Conservation (phyloP, 2,113 vertebrate genomes). For the Cynoglossus semilaevis region DNA sequence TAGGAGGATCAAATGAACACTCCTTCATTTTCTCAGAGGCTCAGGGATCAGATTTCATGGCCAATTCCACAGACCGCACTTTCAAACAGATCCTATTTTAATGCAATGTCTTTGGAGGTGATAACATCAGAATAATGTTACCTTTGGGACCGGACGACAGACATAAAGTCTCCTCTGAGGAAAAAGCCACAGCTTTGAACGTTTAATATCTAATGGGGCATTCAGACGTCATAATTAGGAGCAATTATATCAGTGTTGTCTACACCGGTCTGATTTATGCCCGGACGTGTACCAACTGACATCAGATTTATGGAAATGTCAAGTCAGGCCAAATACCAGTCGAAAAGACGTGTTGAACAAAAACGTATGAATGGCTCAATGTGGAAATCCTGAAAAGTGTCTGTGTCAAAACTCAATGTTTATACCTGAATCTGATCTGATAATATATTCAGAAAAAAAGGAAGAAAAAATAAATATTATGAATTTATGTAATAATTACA, state of each 20-base stretch:
- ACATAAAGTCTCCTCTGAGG: slow-evolving; percentile 38
- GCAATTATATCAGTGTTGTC: slow-evolving; percentile 4
- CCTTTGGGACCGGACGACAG: slow-evolving; percentile 30
- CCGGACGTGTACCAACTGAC: slow-evolving; percentile 8
- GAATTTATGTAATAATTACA: too few relatives aligned
- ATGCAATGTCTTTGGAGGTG: slow-evolving; percentile 27
- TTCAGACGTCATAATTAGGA: slow-evolving; percentile 12
- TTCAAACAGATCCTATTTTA: slow-evolving; percentile 42
- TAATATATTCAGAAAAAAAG: too few relatives aligned
- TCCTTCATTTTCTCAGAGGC: slow-evolving; percentile 25
- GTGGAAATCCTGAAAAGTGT: too few relatives aligned
- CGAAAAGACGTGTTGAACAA: not conserved
- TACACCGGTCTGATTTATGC: slow-evolving; percentile 4
- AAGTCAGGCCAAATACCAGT: not conserved
- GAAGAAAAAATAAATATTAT: too few relatives aligned
- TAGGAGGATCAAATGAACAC: not conserved
- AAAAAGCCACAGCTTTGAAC: slow-evolving; percentile 27
- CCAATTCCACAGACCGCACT: slow-evolving; percentile 12
- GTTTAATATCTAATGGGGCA: slow-evolving; percentile 6
- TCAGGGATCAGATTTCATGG: slow-evolving; percentile 24
- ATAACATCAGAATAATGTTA: slow-evolving; percentile 40
- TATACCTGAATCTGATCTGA: too few relatives aligned
- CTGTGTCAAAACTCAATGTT: too few relatives aligned
- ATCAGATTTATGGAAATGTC: slow-evolving; percentile 9
- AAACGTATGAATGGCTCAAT: not conserved